phyloP scores from a whole-genome alignment of 2,113 vertebrate species.

The Polypterus bichir region DNA sequence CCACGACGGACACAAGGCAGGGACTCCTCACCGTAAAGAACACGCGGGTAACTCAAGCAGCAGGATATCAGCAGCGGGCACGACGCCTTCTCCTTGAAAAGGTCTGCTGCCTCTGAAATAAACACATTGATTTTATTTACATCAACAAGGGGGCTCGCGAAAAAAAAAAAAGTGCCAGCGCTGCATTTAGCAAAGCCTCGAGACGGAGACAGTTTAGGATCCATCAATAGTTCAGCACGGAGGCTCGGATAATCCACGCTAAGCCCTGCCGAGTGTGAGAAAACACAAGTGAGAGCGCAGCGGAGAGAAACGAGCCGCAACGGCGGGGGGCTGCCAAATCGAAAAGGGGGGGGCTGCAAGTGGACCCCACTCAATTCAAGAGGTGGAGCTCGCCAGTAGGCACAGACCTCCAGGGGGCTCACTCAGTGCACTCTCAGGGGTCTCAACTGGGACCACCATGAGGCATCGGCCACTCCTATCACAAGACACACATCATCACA shows the following conservation, averaged over 20 bases:
- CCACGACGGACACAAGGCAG: neutral
- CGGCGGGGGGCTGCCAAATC: conserved; percentile 26
- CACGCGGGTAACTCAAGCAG: no score
- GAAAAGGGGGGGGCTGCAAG: conserved; percentile 7
- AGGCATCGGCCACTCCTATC: no score
- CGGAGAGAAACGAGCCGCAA: conserved; percentile 17
- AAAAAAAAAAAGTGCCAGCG: conserved; percentile 28
- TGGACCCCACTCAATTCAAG: no score
- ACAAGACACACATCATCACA: no score
- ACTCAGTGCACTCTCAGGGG: no score
- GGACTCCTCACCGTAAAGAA: neutral
- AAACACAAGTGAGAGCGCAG: conserved; percentile 28
- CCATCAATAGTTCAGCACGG: conserved; percentile 32
- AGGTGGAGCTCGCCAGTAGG: no score
- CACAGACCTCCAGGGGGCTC: no score
- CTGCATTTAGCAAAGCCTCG: conserved; percentile 21
- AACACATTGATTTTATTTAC: conserved; percentile 51
- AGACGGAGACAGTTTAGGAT: conserved; percentile 23
- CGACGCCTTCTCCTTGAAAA: conserved; percentile 20
- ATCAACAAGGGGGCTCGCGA: conserved; percentile 33
- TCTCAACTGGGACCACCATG: no score
- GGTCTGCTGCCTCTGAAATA: conserved; percentile 31
- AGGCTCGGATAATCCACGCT: conserved; percentile 32
- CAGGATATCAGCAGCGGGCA: neutral
- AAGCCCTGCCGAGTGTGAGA: conserved; percentile 57